phyloP scores from a whole-genome alignment of 2,888 invertebrate species.

The Trissonchulus latispiculum region DNA sequence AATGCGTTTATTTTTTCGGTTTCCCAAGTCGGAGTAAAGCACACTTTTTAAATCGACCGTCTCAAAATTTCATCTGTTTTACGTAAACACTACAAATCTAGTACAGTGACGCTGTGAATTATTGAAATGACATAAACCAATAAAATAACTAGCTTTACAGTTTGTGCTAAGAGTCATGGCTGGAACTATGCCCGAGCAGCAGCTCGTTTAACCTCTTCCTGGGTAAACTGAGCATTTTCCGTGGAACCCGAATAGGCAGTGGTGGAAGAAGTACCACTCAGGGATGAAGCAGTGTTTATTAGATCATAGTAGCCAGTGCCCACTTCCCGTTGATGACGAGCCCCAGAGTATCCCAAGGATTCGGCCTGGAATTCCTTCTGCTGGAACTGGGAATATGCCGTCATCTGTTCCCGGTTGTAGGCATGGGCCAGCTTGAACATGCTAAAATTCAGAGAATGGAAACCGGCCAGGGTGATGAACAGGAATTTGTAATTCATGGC shows the following conservation, averaged over 20 bases:
- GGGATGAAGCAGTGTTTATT: conserved; percentile 35
- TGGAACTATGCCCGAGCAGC: not conserved
- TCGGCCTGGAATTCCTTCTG: conserved; percentile 43
- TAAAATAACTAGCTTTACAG: too few relatives aligned
- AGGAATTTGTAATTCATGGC: conserved; percentile 47
- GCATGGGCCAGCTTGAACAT: conserved; percentile 44
- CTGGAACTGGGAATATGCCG: conserved; percentile 45
- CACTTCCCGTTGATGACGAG: conserved; percentile 46
- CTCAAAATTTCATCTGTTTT: too few relatives aligned
- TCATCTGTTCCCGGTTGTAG: conserved; percentile 40
- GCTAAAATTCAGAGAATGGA: conserved; percentile 44
- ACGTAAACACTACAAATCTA: too few relatives aligned
- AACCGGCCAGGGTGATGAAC: conserved; percentile 46
- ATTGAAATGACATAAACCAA: too few relatives aligned
- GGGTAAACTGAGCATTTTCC: conserved; percentile 45
- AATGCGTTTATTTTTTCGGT: too few relatives aligned
- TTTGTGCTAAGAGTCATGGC: too few relatives aligned
- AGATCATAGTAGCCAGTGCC: conserved; percentile 46
- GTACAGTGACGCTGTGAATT: too few relatives aligned
- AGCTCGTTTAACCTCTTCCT: conserved; percentile 14
- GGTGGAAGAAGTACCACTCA: conserved; percentile 35
- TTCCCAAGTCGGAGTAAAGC: too few relatives aligned
- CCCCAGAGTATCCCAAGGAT: conserved; percentile 42
- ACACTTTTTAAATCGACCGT: too few relatives aligned
- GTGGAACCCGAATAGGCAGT: conserved; percentile 41